A percentile compares a stretch with the other conserved stretches of the same genome.
Evolutionary conservation across 2,113 vertebrate species (phyloP).

Genomic region (Plecotus auritus): DNA sequence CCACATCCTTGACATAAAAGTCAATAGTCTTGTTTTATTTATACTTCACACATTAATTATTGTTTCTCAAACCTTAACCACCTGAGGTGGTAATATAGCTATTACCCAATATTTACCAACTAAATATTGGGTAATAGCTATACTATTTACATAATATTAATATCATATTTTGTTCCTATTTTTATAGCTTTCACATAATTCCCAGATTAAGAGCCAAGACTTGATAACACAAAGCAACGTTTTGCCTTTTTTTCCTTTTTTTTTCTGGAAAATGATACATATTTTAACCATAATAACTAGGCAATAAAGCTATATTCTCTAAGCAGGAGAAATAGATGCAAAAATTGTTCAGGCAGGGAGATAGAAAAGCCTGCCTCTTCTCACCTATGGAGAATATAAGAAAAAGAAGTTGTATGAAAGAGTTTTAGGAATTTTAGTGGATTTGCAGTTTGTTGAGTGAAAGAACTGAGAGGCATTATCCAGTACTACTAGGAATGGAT

Average conservation of each 20-base stretch:
- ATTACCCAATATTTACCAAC: no score
- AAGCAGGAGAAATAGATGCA: not conserved
- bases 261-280: not conserved
- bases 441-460: not conserved
- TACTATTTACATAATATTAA: not conserved
- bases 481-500: not conserved
- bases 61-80: not conserved
- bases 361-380: not conserved
- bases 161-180: not conserved
- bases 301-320: not conserved
- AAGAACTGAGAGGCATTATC: not conserved
- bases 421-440: not conserved
- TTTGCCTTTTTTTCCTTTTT: not conserved
- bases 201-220: not conserved
- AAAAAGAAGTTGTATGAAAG: not conserved
- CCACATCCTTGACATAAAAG: not conserved
- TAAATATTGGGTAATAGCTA: not conserved
- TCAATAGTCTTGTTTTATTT: not conserved
- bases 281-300: not conserved
- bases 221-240: not conserved
- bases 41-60: not conserved
- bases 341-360: not conserved
- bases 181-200: not conserved
- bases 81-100: no score
- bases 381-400: not conserved